Evolutionary conservation across 2,797 vertebrate genomes (phyloP).

Genomic region (Ctenopoma multispine): DNA sequence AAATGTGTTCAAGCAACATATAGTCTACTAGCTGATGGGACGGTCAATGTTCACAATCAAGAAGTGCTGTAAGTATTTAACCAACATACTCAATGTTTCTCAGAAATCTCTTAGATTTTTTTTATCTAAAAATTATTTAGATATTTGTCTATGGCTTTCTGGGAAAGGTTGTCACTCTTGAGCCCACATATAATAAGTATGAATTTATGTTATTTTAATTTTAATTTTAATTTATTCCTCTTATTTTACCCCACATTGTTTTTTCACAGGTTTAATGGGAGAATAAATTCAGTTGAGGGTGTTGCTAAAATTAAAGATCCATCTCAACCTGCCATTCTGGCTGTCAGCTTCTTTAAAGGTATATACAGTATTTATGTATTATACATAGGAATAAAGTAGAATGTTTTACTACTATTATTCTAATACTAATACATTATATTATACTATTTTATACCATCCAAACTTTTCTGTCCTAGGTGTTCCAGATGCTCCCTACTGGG

Average conservation of each 20-base stretch:
- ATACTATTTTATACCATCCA: background rate
- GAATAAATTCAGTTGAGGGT: constrained; percentile 77
- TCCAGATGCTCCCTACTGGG: constrained; percentile 81
- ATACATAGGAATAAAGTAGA: too few species aligned
- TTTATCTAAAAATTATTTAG: too few species aligned
- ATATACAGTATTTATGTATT: too few species aligned
- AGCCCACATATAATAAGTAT: background rate
- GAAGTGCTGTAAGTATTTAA: constrained; percentile 64
- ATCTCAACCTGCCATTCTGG: constrained; percentile 81
- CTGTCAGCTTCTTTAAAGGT: constrained; percentile 83
- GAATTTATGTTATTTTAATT: background rate
- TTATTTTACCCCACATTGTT: background rate
- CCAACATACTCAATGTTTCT: background rate
- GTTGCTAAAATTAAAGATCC: constrained; percentile 75
- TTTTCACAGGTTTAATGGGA: constrained; percentile 76
- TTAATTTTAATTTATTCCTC: background rate
- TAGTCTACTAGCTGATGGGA: constrained; percentile 52
- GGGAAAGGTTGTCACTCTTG: too few species aligned
- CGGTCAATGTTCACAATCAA: constrained; percentile 45
- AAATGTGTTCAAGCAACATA: constrained; percentile 85
- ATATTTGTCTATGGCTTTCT: too few species aligned
- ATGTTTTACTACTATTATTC: too few species aligned
- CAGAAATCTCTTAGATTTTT: too few species aligned
- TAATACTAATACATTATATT: background rate
- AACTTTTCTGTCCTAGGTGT: constrained; percentile 67